Percentiles rank a stretch among this genome's conserved stretches.
These are phyloP conservation scores for Biston stratarius DNA, from an alignment of 2,888 invertebrate species.

Conservation along the genomic window DNA sequence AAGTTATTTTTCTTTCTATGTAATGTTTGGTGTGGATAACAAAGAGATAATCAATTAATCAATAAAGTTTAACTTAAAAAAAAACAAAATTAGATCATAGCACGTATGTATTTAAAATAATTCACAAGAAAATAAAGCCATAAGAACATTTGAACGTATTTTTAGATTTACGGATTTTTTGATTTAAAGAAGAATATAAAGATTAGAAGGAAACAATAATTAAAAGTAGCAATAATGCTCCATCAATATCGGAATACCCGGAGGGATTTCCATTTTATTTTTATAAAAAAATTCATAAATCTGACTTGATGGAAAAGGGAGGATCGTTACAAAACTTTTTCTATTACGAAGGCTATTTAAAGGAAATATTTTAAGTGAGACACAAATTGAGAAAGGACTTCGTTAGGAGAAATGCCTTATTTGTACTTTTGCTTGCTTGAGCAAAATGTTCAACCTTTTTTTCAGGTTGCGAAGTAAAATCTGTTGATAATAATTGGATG, in stretches of 20 bases:
- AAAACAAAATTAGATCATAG: too few species aligned
- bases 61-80: too few species aligned
- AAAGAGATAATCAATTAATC: too few species aligned
- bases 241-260: conserved; percentile 36
- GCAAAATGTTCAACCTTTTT: background rate
- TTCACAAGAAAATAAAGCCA: too few species aligned
- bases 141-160: too few species aligned
- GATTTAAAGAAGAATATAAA: background rate
- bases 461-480: background rate
- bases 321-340: conserved; percentile 49
- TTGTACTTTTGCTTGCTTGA: conserved; percentile 29
- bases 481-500: background rate
- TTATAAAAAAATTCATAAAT: conserved; percentile 21
- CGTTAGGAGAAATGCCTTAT: conserved; percentile 39
- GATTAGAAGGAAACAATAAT: conserved; percentile 27
- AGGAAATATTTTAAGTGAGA: conserved; percentile 46
- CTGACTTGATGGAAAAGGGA: conserved; percentile 26
- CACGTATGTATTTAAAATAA: too few species aligned
- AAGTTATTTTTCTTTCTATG: too few species aligned
- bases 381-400: conserved; percentile 41
- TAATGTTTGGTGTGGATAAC: too few species aligned
- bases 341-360: conserved; percentile 50
- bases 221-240: conserved; percentile 38
- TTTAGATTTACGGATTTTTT: too few species aligned
- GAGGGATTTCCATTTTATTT: conserved; percentile 18